A percentile compares a stretch with the other conserved stretches of the same genome.
These are phyloP conservation scores for Drosophila longiperda DNA, from an alignment of 2,888 invertebrate genomes.

Conservation along the genomic window DNA sequence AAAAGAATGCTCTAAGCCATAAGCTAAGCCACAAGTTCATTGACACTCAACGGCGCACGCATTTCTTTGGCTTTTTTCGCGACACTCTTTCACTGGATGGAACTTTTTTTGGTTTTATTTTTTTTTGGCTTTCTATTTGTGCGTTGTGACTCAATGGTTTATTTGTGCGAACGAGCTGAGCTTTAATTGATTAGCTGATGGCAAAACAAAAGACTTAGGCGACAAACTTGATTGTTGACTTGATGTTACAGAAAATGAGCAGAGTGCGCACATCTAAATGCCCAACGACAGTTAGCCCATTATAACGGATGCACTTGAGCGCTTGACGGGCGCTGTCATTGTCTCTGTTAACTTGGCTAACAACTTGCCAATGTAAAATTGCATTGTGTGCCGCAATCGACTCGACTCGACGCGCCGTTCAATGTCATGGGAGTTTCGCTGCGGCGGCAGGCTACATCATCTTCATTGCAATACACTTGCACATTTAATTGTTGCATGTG, in stretches of 20 bases:
- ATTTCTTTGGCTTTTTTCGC: conserved; percentile 54
- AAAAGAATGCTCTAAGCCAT: conserved; percentile 72
- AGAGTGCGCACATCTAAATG: conserved; percentile 11
- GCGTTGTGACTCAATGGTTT: conserved; percentile 52
- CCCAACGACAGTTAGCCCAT: conserved; percentile 67
- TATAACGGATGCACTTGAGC: conserved; percentile 79
- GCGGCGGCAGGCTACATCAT: conserved; percentile 47
- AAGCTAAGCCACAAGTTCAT: conserved; percentile 68
- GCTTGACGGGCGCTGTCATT: conserved; percentile 65
- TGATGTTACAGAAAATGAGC: conserved; percentile 45
- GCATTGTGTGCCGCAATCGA: conserved; percentile 50
- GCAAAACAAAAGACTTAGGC: conserved; percentile 44
- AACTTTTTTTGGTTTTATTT: conserved; percentile 8
- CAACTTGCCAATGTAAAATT: conserved; percentile 46
- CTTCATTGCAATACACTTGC: conserved; percentile 41
- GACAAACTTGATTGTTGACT: conserved; percentile 41
- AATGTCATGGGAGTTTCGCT: conserved; percentile 79
- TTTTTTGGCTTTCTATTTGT: conserved; percentile 60
- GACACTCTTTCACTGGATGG: conserved; percentile 52
- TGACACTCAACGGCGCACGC: conserved; percentile 61
- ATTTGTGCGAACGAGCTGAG: conserved; percentile 37
- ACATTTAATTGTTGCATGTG: conserved; percentile 70
- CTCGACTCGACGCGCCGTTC: conserved; percentile 53
- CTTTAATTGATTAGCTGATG: conserved; percentile 57
- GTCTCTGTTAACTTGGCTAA: conserved; percentile 60